Percentiles rank a stretch among this genome's conserved stretches.
Conservation (phyloP, 2,113 vertebrate species). For the Orthochromis malagaraziensis region DNA sequence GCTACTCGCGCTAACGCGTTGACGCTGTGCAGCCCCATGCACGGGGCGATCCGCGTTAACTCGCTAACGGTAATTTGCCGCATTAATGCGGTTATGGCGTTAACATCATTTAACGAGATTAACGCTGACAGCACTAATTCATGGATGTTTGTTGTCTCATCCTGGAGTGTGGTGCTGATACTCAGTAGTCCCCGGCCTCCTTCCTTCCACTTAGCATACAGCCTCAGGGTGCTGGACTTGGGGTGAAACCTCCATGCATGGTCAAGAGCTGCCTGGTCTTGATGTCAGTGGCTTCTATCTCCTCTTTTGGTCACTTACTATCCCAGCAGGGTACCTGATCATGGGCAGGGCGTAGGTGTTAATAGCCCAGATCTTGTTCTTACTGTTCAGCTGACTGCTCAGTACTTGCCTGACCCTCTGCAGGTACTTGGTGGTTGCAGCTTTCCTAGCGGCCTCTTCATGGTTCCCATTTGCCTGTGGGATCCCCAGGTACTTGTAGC, state of each 20-base stretch:
- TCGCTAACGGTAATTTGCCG: background rate
- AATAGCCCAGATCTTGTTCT: background rate
- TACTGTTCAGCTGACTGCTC: background rate
- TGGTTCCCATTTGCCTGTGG: background rate
- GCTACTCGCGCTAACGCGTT: background rate
- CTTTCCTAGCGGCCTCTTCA: rapidly evolving
- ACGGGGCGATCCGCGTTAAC: rapidly evolving
- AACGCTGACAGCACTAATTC: no score
- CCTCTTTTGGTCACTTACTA: no score
- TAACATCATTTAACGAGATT: background rate
- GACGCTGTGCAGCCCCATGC: background rate
- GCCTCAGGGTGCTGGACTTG: no score
- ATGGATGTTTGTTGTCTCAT: no score
- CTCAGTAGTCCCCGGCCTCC: no score
- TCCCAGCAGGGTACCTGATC: no score
- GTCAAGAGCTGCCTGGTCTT: no score
- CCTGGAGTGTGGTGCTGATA: no score
- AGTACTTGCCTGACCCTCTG: background rate
- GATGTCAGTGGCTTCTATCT: no score
- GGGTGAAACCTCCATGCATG: no score
- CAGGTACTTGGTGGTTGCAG: background rate
- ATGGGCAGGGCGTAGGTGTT: background rate
- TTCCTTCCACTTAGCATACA: no score
- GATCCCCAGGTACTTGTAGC: no score
- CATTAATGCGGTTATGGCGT: background rate